These are phyloP conservation scores for Drosophila equinoxialis DNA, from an alignment of 1,140 invertebrate genomes.

Conservation along the genomic window DNA sequence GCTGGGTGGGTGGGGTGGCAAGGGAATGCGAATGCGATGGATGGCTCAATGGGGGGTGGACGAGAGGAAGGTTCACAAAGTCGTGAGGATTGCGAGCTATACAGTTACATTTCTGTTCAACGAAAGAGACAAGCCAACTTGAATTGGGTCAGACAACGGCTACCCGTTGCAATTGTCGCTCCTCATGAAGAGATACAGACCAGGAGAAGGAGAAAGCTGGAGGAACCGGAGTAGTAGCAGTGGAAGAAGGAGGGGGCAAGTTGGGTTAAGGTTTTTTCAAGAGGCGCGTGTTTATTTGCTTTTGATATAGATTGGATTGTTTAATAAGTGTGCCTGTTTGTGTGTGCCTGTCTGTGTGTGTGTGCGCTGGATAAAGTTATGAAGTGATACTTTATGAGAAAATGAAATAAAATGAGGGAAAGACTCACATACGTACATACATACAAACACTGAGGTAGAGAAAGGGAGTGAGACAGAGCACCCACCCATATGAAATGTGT, in stretches of 20 bases:
- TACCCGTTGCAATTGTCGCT: conserved; percentile 47
- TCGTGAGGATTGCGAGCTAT: conserved; percentile 23
- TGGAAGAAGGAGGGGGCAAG: background rate
- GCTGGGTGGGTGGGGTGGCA: background rate
- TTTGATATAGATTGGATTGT: conserved; percentile 78
- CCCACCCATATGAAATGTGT: conserved; percentile 1
- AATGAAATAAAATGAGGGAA: conserved; percentile 20
- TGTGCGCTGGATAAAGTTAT: conserved; percentile 19
- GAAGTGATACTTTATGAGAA: conserved; percentile 18
- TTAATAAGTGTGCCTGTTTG: conserved; percentile 45
- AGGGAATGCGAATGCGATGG: conserved; percentile 17
- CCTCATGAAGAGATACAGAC: background rate
- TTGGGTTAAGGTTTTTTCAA: conserved; percentile 50
- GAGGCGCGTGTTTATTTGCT: conserved; percentile 74
- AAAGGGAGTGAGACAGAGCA: background rate
- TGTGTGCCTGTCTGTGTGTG: background rate
- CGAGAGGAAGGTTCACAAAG: background rate
- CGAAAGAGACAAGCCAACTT: conserved; percentile 33
- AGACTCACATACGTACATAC: background rate
- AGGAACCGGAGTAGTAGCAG: background rate
- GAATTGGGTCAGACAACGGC: conserved; percentile 73
- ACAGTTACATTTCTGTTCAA: conserved; percentile 48
- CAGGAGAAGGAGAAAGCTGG: background rate
- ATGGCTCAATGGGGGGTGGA: background rate
- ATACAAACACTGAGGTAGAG: background rate